Percentiles rank a stretch among this genome's conserved stretches.
phyloP scores from a whole-genome alignment of 2,888 invertebrate genomes.

The Machimus atricapillus region DNA sequence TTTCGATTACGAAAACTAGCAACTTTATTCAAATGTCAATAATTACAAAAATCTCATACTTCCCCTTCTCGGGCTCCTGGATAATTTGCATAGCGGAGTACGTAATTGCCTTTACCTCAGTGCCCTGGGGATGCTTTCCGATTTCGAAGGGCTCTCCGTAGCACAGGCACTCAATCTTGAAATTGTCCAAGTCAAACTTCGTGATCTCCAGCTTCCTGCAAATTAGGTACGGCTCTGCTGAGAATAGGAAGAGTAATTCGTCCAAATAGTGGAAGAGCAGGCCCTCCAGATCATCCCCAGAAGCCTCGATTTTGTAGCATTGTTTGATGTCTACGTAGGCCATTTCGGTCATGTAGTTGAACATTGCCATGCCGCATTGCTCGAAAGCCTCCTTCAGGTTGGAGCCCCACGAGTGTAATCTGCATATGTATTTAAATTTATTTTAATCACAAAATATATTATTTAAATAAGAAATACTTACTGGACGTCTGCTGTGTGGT shows the following conservation, averaged over 20 bases:
- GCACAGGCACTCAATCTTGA: constrained; percentile 79
- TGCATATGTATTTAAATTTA: constrained; percentile 56
- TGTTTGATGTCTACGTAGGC: constrained; percentile 81
- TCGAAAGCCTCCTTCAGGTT: constrained; percentile 89
- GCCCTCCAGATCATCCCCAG: constrained; percentile 86
- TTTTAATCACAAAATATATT: not conserved
- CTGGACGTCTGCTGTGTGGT: constrained; percentile 99
- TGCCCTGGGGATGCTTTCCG: constrained; percentile 94
- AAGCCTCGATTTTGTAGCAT: constrained; percentile 83
- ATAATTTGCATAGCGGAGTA: constrained; percentile 98
- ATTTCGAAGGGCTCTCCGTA: constrained; percentile 95
- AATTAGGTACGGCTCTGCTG: constrained; percentile 88
- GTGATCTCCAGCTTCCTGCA: constrained; percentile 86
- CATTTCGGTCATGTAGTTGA: constrained; percentile 95
- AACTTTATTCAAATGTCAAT: constrained; percentile 80
- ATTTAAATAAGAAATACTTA: constrained; percentile 67
- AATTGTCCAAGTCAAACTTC: constrained; percentile 83
- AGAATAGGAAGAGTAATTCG: constrained; percentile 91
- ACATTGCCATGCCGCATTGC: constrained; percentile 95
- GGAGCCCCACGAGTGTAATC: constrained; percentile 92
- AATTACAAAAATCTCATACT: constrained; percentile 93
- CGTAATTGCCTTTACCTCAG: constrained; percentile 98
- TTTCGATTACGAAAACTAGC: not conserved
- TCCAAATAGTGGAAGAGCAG: constrained; percentile 93
- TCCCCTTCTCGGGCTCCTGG: constrained; percentile 72